These are phyloP conservation scores for Oceanodroma tethys DNA, from an alignment of 2,113 vertebrate genomes.

Conservation along the genomic window DNA sequence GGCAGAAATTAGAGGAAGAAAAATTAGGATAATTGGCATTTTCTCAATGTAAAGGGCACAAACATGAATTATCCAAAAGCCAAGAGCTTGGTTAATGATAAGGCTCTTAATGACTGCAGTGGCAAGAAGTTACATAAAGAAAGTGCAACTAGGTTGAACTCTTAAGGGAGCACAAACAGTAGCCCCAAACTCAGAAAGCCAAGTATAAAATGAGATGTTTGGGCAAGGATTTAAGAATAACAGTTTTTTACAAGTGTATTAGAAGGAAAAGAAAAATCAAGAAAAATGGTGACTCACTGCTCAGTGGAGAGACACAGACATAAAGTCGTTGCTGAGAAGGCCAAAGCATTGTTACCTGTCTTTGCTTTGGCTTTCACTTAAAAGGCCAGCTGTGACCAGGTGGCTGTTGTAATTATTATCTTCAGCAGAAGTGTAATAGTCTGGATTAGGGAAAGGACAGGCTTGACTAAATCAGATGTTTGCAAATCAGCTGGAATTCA, in stretches of 20 bases:
- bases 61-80: neutral
- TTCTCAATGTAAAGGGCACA: neutral
- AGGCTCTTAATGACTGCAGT: neutral
- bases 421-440: neutral
- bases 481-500: neutral
- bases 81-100: neutral
- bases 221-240: neutral
- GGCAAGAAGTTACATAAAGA: neutral
- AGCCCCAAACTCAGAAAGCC: neutral
- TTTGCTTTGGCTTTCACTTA: neutral
- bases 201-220: neutral
- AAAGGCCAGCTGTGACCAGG: neutral
- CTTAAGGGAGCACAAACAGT: fast-evolving
- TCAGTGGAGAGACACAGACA: neutral
- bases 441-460: neutral
- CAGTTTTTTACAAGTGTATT: neutral
- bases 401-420: fast-evolving
- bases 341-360: neutral
- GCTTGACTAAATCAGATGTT: neutral
- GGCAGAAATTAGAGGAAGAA: neutral
- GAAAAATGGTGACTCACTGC: neutral
- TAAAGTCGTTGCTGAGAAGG: neutral
- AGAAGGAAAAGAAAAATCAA: neutral
- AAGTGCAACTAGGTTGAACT: neutral
- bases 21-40: neutral